Percentiles rank a stretch among this genome's conserved stretches.
Evolutionary conservation across 1,140 invertebrate species (phyloP).

Genomic region (Zaprionus davidi): DNA sequence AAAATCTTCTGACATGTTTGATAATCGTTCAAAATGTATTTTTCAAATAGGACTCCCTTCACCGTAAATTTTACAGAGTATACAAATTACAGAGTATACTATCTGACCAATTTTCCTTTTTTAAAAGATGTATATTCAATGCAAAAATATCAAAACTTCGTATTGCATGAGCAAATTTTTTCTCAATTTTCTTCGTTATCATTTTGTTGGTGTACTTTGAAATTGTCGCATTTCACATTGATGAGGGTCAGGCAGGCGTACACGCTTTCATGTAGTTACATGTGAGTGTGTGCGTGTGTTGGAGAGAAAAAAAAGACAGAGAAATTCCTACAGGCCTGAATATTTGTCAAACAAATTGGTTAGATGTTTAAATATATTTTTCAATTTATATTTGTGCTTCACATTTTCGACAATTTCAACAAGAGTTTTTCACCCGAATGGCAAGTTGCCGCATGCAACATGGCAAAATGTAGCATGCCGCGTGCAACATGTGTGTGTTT

Average conservation of each 20-base stretch:
- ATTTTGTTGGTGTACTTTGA: conserved; percentile 7
- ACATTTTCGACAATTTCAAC: background rate
- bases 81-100: conserved; percentile 8
- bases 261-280: background rate
- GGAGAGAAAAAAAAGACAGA: background rate
- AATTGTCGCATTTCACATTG: conserved; percentile 33
- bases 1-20: too few relatives aligned
- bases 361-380: conserved; percentile 35
- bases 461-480: background rate
- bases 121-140: conserved; percentile 17
- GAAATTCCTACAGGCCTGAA: conserved; percentile 11
- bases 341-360: conserved; percentile 57
- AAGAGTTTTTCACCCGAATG: conserved; percentile 9
- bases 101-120: background rate
- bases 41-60: background rate
- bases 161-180: conserved; percentile 15
- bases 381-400: background rate
- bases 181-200: background rate
- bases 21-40: too few relatives aligned
- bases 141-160: conserved; percentile 34
- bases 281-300: background rate
- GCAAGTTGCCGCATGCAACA: conserved; percentile 1
- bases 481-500: conserved; percentile 47
- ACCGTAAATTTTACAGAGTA: background rate
- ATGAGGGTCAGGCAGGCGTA: conserved; percentile 38